Evolutionary conservation across 2,113 vertebrate genomes (phyloP), one percentile per base, ranked within the genome.

Genomic region (Channa maculata): DNA sequence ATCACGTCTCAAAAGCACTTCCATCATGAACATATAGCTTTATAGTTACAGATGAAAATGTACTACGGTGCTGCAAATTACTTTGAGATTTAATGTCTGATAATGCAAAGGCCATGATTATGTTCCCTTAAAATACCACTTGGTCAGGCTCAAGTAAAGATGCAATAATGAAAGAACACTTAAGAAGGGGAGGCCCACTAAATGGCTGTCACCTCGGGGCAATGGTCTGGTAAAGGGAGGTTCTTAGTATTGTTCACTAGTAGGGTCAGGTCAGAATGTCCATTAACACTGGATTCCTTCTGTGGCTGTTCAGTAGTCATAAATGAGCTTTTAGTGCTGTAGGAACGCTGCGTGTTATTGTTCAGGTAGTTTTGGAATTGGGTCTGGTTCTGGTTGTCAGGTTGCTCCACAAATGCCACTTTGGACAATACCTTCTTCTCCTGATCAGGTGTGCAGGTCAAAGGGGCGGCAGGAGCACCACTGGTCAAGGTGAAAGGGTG

Each of bases 351-450:
- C 58, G 92, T 93, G 86, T 96, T 95, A 88, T 95, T 96, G 95
- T 98, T 99, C 91, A 98, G 94, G 93, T 96, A 98, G 43, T 96
- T 96, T 72, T 97, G 96, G 89, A 97, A 97, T 88, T 96, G 96
- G 79, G 96, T 92, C 89, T 93, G 96, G 3, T 93, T 88, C 79
- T 94, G 95, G 73, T 93, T 90, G 76, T 95, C 95, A 6, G 65
- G 92, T 46, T 95, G 96, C 80, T 97, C 95, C 3, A 86, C 57
- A 60, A 96, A 97, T 5, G 95, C 88, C 55, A 88, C 92, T 87
- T 92, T 95, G 81, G 96, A 95, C 41, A 91, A 83, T 73, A 86
- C 74, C 34, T 92, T 87, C 66, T 93, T 92, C 34, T 97, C 96
- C 9, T 88, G 95, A 65, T 97, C 97, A 0, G 96, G 92, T 0